A percentile compares a stretch with the other conserved stretches of the same genome.
These are phyloP conservation scores for Diaphora mendica DNA, from an alignment of 2,888 invertebrate species.

Conservation along the genomic window DNA sequence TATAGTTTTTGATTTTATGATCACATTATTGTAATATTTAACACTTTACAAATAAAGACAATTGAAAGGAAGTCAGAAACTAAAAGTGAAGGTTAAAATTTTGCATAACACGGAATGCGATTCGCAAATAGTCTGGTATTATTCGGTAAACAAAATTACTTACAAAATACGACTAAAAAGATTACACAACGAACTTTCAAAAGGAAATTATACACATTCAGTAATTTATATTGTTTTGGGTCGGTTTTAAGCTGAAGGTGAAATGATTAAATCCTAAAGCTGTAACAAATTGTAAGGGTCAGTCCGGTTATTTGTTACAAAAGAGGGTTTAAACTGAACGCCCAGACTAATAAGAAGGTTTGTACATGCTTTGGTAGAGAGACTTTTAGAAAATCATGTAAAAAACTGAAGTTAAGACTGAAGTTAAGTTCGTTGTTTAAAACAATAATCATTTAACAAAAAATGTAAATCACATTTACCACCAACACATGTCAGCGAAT, in stretches of 20 bases:
- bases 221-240: slow-evolving; percentile 45
- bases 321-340: slow-evolving; percentile 40
- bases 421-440: no score
- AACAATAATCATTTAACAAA: no score
- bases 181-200: slow-evolving; percentile 15
- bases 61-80: background rate
- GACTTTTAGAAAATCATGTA: background rate
- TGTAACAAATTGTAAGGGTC: slow-evolving; percentile 52
- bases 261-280: slow-evolving; percentile 49
- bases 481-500: no score
- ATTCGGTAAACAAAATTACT: slow-evolving; percentile 1
- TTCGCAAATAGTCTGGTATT: background rate
- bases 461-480: no score
- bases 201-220: slow-evolving; percentile 29
- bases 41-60: background rate
- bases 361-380: slow-evolving; percentile 4
- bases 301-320: slow-evolving; percentile 45
- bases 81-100: slow-evolving; percentile 3
- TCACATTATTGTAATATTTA: background rate
- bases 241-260: slow-evolving; percentile 43
- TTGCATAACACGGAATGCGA: slow-evolving; percentile 4
- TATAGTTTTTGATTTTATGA: background rate
- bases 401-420: no score
- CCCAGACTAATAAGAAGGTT: slow-evolving; percentile 31
- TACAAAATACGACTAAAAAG: slow-evolving; percentile 8